Base-by-base conservation (phyloP, 2,888 invertebrate species). In the Choristoneura rosaceana region DNA sequence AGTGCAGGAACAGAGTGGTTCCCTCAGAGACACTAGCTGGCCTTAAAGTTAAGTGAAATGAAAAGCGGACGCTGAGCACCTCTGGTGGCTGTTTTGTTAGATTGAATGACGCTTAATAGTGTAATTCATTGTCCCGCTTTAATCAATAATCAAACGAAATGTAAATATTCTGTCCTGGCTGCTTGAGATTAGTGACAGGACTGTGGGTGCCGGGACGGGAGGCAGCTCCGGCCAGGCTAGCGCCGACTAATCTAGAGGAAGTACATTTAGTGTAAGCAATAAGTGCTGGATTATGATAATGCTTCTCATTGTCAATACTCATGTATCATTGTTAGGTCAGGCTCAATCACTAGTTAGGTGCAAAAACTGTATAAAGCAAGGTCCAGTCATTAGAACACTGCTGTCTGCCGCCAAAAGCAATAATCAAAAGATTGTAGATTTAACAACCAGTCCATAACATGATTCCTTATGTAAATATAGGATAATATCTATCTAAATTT, bases 231-330 rank as follows among this genome's bases (percentile, higher is more conserved):
- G 62, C 55, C 69, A 76, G 78, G 62, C 61, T 73, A 76, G 78
- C 66, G 63, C 67, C 79, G 78, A 78, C 76, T 77, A 74, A 76
- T 47, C 66, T 80, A 81, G 80, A 76, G 68, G 74, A 89, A 90
- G 90, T 90, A 90, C 87, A 89, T 81, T 76, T 86, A 90, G 87
- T 81, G 80, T 91, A 90, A 90, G 91, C 81, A 80, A 82, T 89
- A 92, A 91, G 87, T 91, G 90, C 88, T 89, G 85, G 83, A 81
- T 81, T 82, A 85, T 82, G 88, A 87, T 88, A 84, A 89, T 88
- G 86, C 87, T 87, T 86, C 86, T 84, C 86, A 88, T 87, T 90
- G 86, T 90, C 88, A 93, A 93, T 93, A 93, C 93, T 93, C 93
- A 92, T 90, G 83, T 86, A 84, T 87, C 84, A 86, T 88, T 55